Evolutionary conservation across 2,797 vertebrate species (phyloP), one percentile per base, ranked within the genome.

Genomic region (Cuculus canorus): DNA sequence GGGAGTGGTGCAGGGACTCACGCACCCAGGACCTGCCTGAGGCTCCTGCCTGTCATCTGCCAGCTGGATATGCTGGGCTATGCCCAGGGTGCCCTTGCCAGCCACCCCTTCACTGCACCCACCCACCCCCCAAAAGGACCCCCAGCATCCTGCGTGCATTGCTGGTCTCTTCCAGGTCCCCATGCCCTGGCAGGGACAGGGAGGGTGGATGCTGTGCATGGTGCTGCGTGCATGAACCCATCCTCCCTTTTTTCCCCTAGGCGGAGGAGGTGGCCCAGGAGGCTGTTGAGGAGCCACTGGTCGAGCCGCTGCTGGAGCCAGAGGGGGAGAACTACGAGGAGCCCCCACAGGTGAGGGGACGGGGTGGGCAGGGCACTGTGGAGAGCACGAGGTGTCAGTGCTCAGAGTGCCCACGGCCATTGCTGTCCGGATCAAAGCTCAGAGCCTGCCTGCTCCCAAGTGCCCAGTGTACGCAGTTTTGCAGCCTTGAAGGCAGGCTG

Each of bases 261-360:
- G 98, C 99, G 35, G 99, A 99, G 96, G 99, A 99, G 95, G 98
- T 99, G 94, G 99, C 98, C 92, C 99, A 99, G 98, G 99, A 99
- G 98, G 99, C 99, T 93, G 98, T 98, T 81, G 99, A 99, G 97
- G 99, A 99, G 89, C 98, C 98, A 6, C 98, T 99, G 97, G 99
- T 98, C 2, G 99, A 99, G 91, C 98, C 97, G 35, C 98, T 99
- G 98, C 98, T 99, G 98, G 98, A 99, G 96, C 98, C 99, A 85
- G 99, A 99, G 98, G 99, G 99, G 88, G 99, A 99, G 96, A 98
- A 98, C 97, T 99, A 99, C 93, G 98, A 99, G 94, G 98, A 99
- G 71, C 95, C 98, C 90, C 98, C 98, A 25, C 99, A 99, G 99
- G 99, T 99, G 97, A 98, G 85, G 27, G 25, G 8, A 27, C 0